Conservation (phyloP, 2,113 vertebrate genomes). For the Corydoras maculifer region DNA sequence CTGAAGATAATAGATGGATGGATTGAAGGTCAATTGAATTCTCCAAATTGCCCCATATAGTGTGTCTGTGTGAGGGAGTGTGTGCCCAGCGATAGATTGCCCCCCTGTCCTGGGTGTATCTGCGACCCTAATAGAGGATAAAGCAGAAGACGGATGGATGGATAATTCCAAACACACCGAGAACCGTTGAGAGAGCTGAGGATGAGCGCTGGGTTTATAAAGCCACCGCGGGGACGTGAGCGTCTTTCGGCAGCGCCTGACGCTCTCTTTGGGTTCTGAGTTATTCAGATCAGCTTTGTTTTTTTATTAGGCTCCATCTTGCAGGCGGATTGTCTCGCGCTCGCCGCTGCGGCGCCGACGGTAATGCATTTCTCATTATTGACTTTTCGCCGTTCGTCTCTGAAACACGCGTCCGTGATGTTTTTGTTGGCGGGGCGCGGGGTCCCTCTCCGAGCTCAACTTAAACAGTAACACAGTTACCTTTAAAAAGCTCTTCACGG, state of each 20-base stretch:
- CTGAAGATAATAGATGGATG: too few relatives aligned
- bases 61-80: too few relatives aligned
- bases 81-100: too few relatives aligned
- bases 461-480: slow-evolving; percentile 27
- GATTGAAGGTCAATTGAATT: too few relatives aligned
- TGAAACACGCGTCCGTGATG: slow-evolving; percentile 11
- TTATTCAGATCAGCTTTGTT: slow-evolving; percentile 20
- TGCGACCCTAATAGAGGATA: too few relatives aligned
- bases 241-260: not conserved
- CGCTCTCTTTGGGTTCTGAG: not conserved
- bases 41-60: too few relatives aligned
- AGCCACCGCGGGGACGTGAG: not conserved
- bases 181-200: too few relatives aligned
- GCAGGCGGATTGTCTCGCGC: slow-evolving; percentile 9
- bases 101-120: too few relatives aligned
- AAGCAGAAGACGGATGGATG: too few relatives aligned
- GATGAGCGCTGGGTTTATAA: not conserved
- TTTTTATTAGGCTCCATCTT: slow-evolving; percentile 18
- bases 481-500: slow-evolving; percentile 27
- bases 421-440: slow-evolving; percentile 6
- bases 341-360: not conserved
- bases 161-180: too few relatives aligned
- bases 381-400: slow-evolving; percentile 27
- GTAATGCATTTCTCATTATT: slow-evolving; percentile 30
- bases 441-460: slow-evolving; percentile 16